Evolutionary conservation across 2,888 invertebrate genomes (phyloP).

Genomic region (Drosophila eohydei): DNA sequence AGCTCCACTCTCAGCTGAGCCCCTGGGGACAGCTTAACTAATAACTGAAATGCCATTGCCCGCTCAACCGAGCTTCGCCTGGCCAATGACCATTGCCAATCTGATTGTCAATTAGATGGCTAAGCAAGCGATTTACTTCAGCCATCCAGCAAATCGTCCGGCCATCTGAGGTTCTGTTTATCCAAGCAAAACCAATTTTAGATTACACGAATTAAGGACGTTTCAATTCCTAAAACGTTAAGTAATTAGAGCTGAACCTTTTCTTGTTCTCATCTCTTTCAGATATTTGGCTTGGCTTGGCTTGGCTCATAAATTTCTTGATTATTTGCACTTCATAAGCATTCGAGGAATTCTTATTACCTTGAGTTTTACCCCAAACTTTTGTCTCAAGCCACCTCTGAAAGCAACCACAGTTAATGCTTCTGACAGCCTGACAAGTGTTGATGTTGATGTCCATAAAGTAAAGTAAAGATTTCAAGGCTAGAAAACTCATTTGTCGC

Average conservation of each 20-base stretch:
- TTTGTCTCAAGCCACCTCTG: background rate
- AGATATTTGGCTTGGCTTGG: background rate
- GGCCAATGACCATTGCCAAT: constrained; percentile 50
- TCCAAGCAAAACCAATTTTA: constrained; percentile 14
- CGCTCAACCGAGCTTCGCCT: constrained; percentile 37
- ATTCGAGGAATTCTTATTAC: constrained; percentile 4
- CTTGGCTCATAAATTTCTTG: background rate
- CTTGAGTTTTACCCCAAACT: background rate
- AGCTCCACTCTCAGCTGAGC: constrained; percentile 13
- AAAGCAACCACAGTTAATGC: constrained; percentile 1
- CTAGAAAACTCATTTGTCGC: background rate
- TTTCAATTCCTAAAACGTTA: background rate
- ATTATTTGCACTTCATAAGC: background rate
- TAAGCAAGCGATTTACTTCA: constrained; percentile 28
- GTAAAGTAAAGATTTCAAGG: background rate
- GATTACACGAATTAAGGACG: constrained; percentile 9
- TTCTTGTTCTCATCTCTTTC: background rate
- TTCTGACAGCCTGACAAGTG: constrained; percentile 2
- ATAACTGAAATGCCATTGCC: constrained; percentile 17
- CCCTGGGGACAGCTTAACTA: constrained; percentile 28
- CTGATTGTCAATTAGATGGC: constrained; percentile 61
- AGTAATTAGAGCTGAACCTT: background rate
- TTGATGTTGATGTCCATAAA: background rate
- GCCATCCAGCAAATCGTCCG: constrained; percentile 10
- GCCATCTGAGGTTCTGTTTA: constrained; percentile 13